Evolutionary conservation across 2,888 invertebrate genomes (phyloP).

Genomic region (Biston betularia): DNA sequence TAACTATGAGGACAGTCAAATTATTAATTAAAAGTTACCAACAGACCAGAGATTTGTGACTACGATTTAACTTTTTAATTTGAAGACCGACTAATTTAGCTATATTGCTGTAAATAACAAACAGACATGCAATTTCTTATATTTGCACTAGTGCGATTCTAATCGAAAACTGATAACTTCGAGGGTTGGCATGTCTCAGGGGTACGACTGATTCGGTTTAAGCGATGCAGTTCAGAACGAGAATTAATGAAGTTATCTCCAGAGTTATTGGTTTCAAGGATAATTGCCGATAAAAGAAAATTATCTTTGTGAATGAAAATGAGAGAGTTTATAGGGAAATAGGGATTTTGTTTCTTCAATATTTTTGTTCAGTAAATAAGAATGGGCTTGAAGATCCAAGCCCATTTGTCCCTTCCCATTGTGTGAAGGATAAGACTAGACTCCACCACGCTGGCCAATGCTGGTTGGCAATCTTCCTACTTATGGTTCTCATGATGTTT

Average conservation of each 20-base stretch:
- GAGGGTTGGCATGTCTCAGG: conserved; percentile 54
- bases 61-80: too few relatives aligned
- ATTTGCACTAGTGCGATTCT: conserved; percentile 42
- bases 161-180: conserved; percentile 75
- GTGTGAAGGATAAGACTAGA: too few relatives aligned
- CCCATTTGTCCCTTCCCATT: too few relatives aligned
- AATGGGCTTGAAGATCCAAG: too few relatives aligned
- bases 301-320: conserved; percentile 13
- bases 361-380: neutral
- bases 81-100: neutral
- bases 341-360: conserved; percentile 1
- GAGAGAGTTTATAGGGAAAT: neutral
- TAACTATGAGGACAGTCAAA: too few relatives aligned
- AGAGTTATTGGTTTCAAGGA: conserved; percentile 46
- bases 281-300: conserved; percentile 31
- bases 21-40: too few relatives aligned
- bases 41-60: too few relatives aligned
- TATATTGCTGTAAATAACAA: neutral
- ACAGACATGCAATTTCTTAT: neutral
- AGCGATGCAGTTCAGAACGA: conserved; percentile 51
- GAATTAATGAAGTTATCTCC: conserved; percentile 53
- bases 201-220: conserved; percentile 55
- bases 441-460: too few relatives aligned
- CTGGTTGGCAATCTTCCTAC: too few relatives aligned
- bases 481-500: too few relatives aligned